Evolutionary conservation across 2,888 invertebrate species (phyloP).

Genomic region (Hirudinaria manillensis): DNA sequence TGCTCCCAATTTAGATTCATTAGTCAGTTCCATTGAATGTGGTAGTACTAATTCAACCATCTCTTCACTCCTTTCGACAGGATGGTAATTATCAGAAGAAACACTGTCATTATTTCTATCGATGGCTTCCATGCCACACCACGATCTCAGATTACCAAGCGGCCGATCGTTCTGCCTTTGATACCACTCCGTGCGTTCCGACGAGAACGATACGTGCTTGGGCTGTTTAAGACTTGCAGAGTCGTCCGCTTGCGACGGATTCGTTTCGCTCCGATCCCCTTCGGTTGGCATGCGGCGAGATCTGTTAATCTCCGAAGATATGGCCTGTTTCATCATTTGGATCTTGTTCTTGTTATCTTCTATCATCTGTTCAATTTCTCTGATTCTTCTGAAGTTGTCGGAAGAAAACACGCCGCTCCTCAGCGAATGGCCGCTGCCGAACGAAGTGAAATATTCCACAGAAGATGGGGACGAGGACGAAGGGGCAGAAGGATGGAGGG

Average conservation of each 20-base stretch:
- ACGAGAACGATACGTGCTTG: constrained; percentile 2
- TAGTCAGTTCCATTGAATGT: too few relatives aligned
- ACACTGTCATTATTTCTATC: too few relatives aligned
- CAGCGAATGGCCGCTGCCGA: background rate
- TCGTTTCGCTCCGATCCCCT: background rate
- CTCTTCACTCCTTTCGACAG: too few relatives aligned
- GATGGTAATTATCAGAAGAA: too few relatives aligned
- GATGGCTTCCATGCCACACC: too few relatives aligned
- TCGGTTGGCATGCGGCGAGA: background rate
- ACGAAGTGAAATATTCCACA: background rate
- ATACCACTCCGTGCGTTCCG: background rate
- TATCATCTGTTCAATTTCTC: constrained; percentile 17
- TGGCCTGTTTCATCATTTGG: constrained; percentile 20
- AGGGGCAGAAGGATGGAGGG: too few relatives aligned
- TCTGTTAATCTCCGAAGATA: constrained; percentile 1
- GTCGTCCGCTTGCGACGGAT: background rate
- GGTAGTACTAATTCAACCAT: too few relatives aligned
- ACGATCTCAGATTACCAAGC: too few relatives aligned
- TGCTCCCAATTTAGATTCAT: background rate
- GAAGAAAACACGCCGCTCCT: background rate
- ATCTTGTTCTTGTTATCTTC: constrained; percentile 28
- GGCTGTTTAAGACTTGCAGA: background rate
- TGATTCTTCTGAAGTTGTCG: constrained; percentile 21
- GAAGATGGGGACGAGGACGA: background rate
- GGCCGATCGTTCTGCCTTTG: too few relatives aligned